Conservation (phyloP, 2,113 vertebrate genomes). For the Bos indicus region DNA sequence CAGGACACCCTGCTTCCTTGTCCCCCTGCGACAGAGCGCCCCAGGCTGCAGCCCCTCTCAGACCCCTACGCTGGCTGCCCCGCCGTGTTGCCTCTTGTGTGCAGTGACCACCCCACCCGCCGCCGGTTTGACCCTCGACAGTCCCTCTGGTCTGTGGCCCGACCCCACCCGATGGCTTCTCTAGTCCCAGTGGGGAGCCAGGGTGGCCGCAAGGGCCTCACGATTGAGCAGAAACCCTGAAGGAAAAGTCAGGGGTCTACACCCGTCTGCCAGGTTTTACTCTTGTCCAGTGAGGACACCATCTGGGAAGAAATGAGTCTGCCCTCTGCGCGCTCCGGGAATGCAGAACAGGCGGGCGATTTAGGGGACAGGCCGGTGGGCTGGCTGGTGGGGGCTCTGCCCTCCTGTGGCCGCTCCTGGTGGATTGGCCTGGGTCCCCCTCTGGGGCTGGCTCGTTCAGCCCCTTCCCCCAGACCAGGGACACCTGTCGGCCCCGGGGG, state of each 20-base stretch:
- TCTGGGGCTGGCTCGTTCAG: rapidly evolving
- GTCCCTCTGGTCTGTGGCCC: background rate
- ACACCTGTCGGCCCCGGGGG: too few species aligned
- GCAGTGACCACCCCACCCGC: background rate
- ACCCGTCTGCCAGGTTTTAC: rapidly evolving
- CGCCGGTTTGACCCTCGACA: background rate
- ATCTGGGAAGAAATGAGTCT: rapidly evolving
- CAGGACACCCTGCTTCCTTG: background rate
- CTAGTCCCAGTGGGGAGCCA: rapidly evolving
- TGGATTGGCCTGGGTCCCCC: background rate
- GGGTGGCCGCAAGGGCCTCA: background rate
- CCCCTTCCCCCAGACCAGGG: background rate
- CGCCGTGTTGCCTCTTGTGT: too few species aligned
- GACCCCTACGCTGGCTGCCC: background rate
- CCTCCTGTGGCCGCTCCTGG: rapidly evolving
- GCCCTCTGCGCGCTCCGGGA: rapidly evolving
- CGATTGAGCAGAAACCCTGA: background rate
- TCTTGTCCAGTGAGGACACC: background rate
- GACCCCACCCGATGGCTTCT: rapidly evolving
- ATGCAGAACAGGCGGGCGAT: rapidly evolving
- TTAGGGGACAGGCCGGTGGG: background rate
- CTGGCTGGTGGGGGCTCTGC: rapidly evolving
- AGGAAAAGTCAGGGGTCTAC: rapidly evolving
- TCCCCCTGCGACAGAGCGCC: background rate
- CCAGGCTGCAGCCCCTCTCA: background rate